Percentiles rank a stretch among this genome's conserved stretches.
Evolutionary conservation across 2,888 invertebrate genomes (phyloP).

Genomic region (Calephelis perditalis): DNA sequence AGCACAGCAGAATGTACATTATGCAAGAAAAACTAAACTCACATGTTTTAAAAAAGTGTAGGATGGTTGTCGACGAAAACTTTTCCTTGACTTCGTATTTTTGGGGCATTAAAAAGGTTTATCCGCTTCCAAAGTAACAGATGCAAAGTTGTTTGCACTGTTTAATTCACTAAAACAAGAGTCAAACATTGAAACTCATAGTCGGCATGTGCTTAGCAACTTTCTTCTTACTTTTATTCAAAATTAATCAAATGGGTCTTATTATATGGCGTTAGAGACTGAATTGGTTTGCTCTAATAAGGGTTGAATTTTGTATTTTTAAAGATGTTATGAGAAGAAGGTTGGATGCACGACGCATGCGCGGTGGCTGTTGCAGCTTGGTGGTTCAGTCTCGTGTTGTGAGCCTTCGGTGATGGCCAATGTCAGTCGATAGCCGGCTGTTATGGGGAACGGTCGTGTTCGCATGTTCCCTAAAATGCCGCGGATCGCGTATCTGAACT

Average conservation of each 20-base stretch:
- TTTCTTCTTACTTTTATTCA: slow-evolving; percentile 25
- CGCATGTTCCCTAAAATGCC: slow-evolving; percentile 6
- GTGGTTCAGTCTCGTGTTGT: slow-evolving; percentile 49
- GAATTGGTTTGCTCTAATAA: slow-evolving; percentile 32
- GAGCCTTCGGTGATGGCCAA: slow-evolving; percentile 32
- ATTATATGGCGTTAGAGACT: slow-evolving; percentile 32
- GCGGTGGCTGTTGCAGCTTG: slow-evolving; percentile 59
- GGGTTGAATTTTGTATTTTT: slow-evolving; percentile 33
- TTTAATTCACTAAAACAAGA: slow-evolving; percentile 29
- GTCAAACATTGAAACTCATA: slow-evolving; percentile 25
- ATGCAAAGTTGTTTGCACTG: slow-evolving; percentile 19
- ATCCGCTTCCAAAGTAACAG: slow-evolving; percentile 5
- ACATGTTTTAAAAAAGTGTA: too few relatives aligned
- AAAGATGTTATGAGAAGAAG: slow-evolving; percentile 46
- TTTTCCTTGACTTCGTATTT: background rate
- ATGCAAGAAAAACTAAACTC: too few relatives aligned
- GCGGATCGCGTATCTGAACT: slow-evolving; percentile 8
- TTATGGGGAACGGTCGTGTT: slow-evolving; percentile 40
- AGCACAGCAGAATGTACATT: too few relatives aligned
- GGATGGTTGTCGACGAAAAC: background rate
- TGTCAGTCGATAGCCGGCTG: slow-evolving; percentile 63
- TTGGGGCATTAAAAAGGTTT: background rate
- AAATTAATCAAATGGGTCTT: slow-evolving; percentile 23
- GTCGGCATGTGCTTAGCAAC: slow-evolving; percentile 31
- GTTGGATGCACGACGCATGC: slow-evolving; percentile 64